Evolutionary conservation across 35 echinoderm and acorn worm genomes (phyloP).

Genomic region (Antedon bifida): DNA sequence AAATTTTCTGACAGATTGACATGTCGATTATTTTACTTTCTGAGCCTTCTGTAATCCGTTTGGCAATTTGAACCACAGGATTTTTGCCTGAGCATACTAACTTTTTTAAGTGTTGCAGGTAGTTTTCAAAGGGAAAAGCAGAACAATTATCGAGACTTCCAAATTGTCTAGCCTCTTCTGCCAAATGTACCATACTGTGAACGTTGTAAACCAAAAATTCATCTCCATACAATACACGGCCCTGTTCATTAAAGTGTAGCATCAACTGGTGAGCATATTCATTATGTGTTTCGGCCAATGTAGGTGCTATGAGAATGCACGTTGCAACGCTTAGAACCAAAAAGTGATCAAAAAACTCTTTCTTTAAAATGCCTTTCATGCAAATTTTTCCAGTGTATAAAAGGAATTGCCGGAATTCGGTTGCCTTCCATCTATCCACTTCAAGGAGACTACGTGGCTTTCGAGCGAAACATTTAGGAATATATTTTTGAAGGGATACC

Average conservation of each 20-base stretch:
- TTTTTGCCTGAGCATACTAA: constrained; percentile 33
- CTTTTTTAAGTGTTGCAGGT: constrained; percentile 48
- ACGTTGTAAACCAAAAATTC: constrained; percentile 68
- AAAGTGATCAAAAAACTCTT: constrained; percentile 27
- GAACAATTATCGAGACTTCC: constrained; percentile 26
- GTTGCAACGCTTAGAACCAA: constrained; percentile 32
- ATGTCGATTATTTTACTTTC: too few species aligned
- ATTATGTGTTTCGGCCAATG: neutral
- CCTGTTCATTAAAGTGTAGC: constrained; percentile 37
- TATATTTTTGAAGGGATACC: too few species aligned
- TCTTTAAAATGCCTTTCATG: constrained; percentile 13
- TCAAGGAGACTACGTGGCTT: constrained; percentile 35
- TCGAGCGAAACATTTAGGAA: constrained; percentile 24
- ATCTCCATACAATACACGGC: constrained; percentile 34
- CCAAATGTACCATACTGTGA: constrained; percentile 49
- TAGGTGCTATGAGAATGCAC: neutral
- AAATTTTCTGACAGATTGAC: too few species aligned
- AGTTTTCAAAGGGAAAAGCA: constrained; percentile 63
- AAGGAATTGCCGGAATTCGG: constrained; percentile 34
- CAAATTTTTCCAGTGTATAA: constrained; percentile 36
- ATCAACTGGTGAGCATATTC: constrained; percentile 28
- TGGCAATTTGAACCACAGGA: constrained; percentile 34
- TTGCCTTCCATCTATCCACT: constrained; percentile 66
- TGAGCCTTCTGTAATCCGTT: constrained; percentile 21
- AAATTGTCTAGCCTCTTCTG: constrained; percentile 39